Conservation (phyloP, 1,140 invertebrate species). For the Aphaenogaster rudis region DNA sequence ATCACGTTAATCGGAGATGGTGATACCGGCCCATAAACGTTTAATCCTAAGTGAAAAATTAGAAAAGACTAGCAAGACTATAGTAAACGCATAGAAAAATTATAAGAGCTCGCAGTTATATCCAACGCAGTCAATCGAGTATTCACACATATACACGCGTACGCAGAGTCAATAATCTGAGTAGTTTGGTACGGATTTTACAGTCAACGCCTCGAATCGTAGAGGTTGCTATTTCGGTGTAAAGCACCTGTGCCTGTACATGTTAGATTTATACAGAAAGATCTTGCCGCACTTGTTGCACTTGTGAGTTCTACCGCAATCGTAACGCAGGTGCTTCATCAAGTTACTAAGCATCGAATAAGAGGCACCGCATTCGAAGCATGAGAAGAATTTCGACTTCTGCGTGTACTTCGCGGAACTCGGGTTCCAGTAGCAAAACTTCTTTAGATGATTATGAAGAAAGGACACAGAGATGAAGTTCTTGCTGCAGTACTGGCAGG, state of each 20-base stretch:
- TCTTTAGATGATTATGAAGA: conserved; percentile 41
- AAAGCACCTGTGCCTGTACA: conserved; percentile 77
- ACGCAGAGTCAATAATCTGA: background rate
- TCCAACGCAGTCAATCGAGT: background rate
- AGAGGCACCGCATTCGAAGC: conserved; percentile 67
- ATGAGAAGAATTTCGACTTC: conserved; percentile 67
- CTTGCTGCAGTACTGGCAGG: conserved; percentile 51
- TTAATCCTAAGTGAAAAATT: background rate
- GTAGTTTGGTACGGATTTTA: background rate
- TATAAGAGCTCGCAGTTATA: background rate
- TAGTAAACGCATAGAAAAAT: background rate
- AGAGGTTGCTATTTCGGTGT: background rate
- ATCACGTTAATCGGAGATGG: too few species aligned
- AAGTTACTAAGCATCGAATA: conserved; percentile 73
- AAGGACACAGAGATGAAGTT: conserved; percentile 25
- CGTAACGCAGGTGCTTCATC: conserved; percentile 74
- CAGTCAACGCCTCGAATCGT: background rate
- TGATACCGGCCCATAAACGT: too few species aligned
- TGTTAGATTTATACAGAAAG: conserved; percentile 73
- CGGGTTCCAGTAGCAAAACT: conserved; percentile 76
- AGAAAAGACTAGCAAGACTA: background rate
- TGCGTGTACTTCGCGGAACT: conserved; percentile 51
- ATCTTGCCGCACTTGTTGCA: conserved; percentile 84
- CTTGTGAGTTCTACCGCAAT: conserved; percentile 76
- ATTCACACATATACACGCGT: background rate